Conservation (phyloP, 1,140 invertebrate genomes). For the Aphis craccivora region DNA sequence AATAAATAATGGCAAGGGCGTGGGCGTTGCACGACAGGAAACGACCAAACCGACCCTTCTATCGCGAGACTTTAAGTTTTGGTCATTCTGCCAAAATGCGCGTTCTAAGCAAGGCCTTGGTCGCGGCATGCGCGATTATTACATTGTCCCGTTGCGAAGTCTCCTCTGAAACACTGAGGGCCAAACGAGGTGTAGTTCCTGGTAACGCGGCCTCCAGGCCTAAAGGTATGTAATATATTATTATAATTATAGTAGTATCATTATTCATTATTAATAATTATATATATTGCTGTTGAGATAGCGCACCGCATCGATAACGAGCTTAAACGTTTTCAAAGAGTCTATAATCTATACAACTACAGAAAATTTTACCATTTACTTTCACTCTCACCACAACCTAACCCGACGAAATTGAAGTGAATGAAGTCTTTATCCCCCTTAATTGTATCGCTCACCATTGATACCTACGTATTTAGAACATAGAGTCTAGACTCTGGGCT, state of each 20-base stretch:
- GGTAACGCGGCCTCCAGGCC: conserved; percentile 30
- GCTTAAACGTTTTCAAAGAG: neutral
- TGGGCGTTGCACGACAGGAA: conserved; percentile 50
- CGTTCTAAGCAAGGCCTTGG: neutral
- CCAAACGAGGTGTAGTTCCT: conserved; percentile 20
- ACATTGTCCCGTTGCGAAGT: neutral
- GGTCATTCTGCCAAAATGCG: conserved; percentile 46
- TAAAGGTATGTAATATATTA: neutral
- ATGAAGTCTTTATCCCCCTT: neutral
- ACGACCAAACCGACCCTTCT: conserved; percentile 11
- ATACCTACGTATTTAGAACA: neutral
- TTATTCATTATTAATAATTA: too few species aligned
- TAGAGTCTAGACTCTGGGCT: neutral
- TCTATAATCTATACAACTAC: neutral
- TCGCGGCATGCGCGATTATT: neutral
- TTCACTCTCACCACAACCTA: neutral
- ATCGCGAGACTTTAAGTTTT: neutral
- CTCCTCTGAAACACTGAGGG: neutral
- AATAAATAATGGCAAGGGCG: conserved; percentile 39
- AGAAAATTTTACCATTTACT: neutral
- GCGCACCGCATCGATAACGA: neutral
- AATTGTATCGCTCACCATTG: neutral
- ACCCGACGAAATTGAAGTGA: neutral
- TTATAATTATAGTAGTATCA: too few species aligned
- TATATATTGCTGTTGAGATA: neutral